Conservation (phyloP, 2,113 vertebrate species). For the Oncorhynchus clarkii region DNA sequence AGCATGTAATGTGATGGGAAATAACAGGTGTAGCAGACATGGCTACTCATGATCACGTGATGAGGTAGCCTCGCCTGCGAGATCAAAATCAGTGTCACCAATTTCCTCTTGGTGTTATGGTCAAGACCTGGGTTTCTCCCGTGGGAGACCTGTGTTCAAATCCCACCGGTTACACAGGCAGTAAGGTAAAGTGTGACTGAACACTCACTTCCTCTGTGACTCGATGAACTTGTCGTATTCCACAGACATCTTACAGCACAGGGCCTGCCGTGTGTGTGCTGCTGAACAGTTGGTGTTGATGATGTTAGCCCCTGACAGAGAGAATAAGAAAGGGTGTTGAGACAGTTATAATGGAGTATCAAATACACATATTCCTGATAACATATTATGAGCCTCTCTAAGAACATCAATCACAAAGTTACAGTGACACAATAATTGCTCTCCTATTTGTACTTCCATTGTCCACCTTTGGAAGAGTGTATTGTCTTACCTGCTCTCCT, state of each 20-base stretch:
- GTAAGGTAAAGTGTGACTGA: neutral
- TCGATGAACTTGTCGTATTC: conserved; percentile 97
- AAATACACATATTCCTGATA: neutral
- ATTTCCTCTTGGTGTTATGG: too few species aligned
- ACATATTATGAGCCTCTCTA: neutral
- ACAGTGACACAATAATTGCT: neutral
- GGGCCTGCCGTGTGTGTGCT: conserved; percentile 90
- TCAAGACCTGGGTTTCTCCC: too few species aligned
- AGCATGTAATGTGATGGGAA: neutral
- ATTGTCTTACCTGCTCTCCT: conserved; percentile 75
- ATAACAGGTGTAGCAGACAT: neutral
- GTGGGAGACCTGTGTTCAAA: too few species aligned
- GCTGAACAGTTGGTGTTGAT: conserved; percentile 98
- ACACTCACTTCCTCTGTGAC: conserved; percentile 90
- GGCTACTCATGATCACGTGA: too few species aligned
- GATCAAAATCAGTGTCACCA: too few species aligned
- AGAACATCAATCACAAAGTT: neutral
- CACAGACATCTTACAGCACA: conserved; percentile 99
- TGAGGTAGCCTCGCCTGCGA: too few species aligned
- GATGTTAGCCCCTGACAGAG: conserved; percentile 76
- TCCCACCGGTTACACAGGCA: too few species aligned
- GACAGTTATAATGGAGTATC: neutral
- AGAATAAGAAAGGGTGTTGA: neutral
- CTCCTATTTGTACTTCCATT: neutral
- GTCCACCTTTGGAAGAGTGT: neutral